Evolutionary conservation across 2,113 vertebrate species (phyloP).

Genomic region (Cariama cristata): DNA sequence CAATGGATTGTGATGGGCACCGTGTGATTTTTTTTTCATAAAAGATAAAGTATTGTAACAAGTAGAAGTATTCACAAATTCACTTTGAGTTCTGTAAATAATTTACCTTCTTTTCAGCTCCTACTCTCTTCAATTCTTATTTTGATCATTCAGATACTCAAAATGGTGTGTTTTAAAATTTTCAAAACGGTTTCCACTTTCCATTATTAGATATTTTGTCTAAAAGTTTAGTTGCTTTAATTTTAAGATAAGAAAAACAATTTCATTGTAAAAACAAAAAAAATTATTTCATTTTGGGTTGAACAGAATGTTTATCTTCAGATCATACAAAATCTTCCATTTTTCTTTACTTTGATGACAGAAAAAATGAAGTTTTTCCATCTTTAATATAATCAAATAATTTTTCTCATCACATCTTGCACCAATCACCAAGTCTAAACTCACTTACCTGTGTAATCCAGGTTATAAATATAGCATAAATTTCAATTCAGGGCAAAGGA

Average conservation of each 20-base stretch:
- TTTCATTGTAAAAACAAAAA: not conserved
- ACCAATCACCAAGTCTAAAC: not conserved
- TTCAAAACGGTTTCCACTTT: not conserved
- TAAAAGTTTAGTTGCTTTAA: not conserved
- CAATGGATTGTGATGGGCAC: not conserved
- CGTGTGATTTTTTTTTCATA: fast-evolving
- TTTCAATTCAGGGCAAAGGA: not conserved
- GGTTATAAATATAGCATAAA: not conserved
- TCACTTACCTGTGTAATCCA: not conserved
- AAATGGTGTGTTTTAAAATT: not conserved
- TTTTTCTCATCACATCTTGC: not conserved
- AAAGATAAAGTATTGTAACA: not conserved
- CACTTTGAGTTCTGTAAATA: not conserved
- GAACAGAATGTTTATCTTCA: not conserved
- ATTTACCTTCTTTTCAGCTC: not conserved
- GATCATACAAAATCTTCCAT: not conserved
- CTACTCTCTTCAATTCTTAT: not conserved
- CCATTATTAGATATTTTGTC: not conserved
- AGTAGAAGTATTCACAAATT: not conserved
- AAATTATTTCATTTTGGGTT: not conserved
- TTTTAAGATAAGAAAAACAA: not conserved
- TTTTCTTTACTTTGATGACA: not conserved
- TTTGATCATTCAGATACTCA: not conserved
- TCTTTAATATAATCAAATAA: not conserved
- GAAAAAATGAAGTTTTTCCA: not conserved